phyloP scores from a whole-genome alignment of 2,888 invertebrate genomes.

The Matsumyia berberina region DNA sequence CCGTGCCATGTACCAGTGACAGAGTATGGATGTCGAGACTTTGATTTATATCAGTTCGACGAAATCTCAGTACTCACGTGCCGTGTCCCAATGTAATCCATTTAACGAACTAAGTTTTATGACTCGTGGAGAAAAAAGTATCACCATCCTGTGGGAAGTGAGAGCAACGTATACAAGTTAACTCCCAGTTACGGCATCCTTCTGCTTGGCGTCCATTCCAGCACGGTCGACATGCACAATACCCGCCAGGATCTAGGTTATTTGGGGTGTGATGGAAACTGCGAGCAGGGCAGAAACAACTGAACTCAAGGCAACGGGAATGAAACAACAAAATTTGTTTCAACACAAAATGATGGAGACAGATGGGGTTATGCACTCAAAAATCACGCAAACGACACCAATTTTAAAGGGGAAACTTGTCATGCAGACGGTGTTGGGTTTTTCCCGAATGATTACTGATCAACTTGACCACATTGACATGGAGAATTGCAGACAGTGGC shows the following conservation, averaged over 20 bases:
- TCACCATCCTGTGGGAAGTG: slow-evolving; percentile 19
- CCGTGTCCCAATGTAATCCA: slow-evolving; percentile 62
- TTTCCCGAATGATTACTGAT: too few relatives aligned
- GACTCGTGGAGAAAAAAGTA: slow-evolving; percentile 65
- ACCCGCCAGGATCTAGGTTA: slow-evolving; percentile 25
- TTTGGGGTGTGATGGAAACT: background rate
- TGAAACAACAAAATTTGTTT: background rate
- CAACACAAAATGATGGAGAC: background rate
- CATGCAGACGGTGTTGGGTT: too few relatives aligned
- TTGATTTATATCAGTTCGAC: slow-evolving; percentile 65
- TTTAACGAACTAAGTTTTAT: slow-evolving; percentile 75
- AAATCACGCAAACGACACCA: background rate
- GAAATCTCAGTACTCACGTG: slow-evolving; percentile 57
- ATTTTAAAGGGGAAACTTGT: too few relatives aligned
- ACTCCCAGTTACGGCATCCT: slow-evolving; percentile 3
- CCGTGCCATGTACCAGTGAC: slow-evolving; percentile 11
- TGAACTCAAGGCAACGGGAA: background rate
- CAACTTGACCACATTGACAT: background rate
- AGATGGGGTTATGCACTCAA: background rate
- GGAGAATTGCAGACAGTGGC: background rate
- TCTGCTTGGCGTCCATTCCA: slow-evolving; percentile 2
- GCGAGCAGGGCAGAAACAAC: background rate
- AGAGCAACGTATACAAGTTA: slow-evolving; percentile 13
- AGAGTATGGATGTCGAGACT: slow-evolving; percentile 26
- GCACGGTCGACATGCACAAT: slow-evolving; percentile 19